Conservation (phyloP, 2,797 vertebrate genomes). For the Sebastiscus albofasciatus region DNA sequence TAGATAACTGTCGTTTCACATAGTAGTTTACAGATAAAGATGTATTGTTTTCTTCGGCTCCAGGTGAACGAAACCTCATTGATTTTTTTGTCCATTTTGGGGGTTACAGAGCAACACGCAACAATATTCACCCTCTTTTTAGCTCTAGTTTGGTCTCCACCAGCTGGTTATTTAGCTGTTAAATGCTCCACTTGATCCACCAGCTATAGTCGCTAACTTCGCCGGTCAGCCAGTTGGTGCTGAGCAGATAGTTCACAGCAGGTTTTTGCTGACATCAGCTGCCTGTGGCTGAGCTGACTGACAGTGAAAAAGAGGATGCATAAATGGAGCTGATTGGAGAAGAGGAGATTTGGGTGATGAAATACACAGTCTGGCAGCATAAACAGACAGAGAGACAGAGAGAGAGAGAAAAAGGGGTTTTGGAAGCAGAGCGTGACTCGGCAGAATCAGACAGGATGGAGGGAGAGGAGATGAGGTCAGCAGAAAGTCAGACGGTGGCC, state of each 20-base stretch:
- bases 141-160: background rate
- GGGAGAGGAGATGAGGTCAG: conserved; percentile 32
- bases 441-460: conserved; percentile 22
- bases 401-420: background rate
- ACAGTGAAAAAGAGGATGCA: background rate
- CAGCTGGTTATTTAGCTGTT: background rate
- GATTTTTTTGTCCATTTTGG: background rate
- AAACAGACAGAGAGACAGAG: background rate
- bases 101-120: too few relatives aligned
- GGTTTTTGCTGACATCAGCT: background rate
- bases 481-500: conserved; percentile 53
- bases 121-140: background rate
- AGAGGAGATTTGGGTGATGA: background rate
- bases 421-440: conserved; percentile 27
- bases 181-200: background rate
- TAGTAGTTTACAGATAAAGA: background rate
- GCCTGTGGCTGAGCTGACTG: background rate
- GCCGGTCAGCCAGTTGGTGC: background rate
- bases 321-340: background rate
- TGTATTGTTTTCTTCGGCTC: background rate
- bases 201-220: background rate
- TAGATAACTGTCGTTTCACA: background rate
- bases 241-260: background rate
- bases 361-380: background rate
- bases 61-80: background rate